phyloP scores from a whole-genome alignment of 2,113 vertebrate genomes.

The Elephas maximus region DNA sequence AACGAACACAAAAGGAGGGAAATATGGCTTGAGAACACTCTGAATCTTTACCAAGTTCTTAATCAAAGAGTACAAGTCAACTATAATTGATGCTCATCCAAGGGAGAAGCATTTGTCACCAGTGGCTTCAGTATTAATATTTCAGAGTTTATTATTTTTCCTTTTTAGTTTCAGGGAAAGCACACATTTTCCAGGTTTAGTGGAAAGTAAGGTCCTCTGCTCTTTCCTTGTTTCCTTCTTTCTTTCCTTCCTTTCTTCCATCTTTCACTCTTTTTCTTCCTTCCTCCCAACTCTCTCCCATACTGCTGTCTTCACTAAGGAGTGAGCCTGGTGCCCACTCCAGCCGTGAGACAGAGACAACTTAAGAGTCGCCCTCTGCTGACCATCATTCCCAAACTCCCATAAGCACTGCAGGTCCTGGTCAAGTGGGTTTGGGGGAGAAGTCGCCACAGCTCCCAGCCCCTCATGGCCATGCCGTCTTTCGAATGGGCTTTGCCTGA shows the following conservation, averaged over 20 bases:
- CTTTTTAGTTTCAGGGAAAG: not conserved
- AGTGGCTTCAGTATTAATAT: not conserved
- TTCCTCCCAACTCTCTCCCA: not conserved
- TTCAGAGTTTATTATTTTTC: not conserved
- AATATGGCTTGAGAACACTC: not conserved
- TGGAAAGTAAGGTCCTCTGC: not conserved
- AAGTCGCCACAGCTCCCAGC: not conserved
- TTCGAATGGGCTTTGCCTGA: not conserved
- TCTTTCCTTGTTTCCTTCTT: not conserved
- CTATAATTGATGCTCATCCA: not conserved
- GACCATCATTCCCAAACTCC: not conserved
- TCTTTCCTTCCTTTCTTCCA: not conserved
- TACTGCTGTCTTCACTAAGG: not conserved
- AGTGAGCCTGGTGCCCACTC: not conserved
- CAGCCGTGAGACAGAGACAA: not conserved
- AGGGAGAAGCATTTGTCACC: not conserved
- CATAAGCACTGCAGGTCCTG: not conserved
- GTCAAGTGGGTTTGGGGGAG: not conserved
- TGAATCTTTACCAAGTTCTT: not conserved
- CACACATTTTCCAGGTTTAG: not conserved
- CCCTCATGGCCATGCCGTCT: rapidly evolving
- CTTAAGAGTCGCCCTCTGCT: rapidly evolving
- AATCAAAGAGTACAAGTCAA: not conserved
- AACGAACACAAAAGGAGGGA: not conserved
- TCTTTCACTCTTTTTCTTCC: not conserved